Base-by-base conservation (phyloP, 2,113 vertebrate species). In the Dinomys branickii region DNA sequence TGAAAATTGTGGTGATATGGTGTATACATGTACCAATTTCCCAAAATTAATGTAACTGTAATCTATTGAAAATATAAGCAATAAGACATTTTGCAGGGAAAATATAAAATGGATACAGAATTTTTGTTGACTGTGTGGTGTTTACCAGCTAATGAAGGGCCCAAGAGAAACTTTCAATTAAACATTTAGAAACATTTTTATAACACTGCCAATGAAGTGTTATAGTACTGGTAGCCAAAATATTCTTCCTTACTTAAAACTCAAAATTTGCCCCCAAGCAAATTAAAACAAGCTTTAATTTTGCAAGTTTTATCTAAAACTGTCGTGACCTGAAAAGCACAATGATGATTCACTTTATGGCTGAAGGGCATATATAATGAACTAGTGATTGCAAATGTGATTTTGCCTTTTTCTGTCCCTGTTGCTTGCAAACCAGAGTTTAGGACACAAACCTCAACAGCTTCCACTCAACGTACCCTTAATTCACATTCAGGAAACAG, bases 271-370 rank as follows among this genome's bases (percentile, higher is more conserved):
- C 7, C 47, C 54, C 26, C 44, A 94, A 77, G 28, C n/a, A 22
- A 35, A 89, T 83, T 33, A 73, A 82, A 97, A 73, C 59, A 78
- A 94, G 33, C 80, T 97, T 96, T 75, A 86, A 93, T 77, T 96
- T 94, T 91, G 35, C 47, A 93, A 91, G 35, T 94, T 83, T 85
- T 33, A 91, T 52, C 65, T 67, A 54, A 96, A 94, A 83, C 63
- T 83, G 5, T 83, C 77, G 83, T 78, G 85, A 67, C 7, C 83
- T 38, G 71, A 61, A 71, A 81, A 93, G 22, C 26, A 87, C 78
- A 93, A 89, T 65, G 20, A 19, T 54, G n/a, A 13, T 89, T 86
- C 30, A 44, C 59, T 90, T 89, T 83, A 58, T 22, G 19, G 52
- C 47, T 78, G 73, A 90, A 87, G 24, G 20, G 14, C 50, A 28